Base-by-base conservation (phyloP, 1,140 invertebrate species). In the Solenopsis fugax region DNA sequence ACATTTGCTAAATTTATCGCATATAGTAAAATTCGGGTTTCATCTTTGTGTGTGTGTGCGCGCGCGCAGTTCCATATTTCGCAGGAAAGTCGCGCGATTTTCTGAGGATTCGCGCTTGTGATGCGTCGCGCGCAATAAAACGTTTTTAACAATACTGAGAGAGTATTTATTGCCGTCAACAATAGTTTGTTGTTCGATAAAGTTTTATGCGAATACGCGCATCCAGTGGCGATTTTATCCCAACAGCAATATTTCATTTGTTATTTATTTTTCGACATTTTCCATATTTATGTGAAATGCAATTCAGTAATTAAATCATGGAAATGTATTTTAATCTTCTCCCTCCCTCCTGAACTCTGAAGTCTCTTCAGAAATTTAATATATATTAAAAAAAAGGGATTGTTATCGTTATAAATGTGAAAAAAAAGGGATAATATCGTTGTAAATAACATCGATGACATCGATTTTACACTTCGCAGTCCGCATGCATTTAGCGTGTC, bases 121-220 rank as follows among this genome's bases (percentile, higher is more conserved):
- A 34, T 21, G 18, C 24, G 62, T 78, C 41, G 29, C 18, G 24
- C 60, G 60, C 58, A 21, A 71, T 45, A 45, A 50, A 81, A 81
- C 29, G 21, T 54, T 81, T 81, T 48, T 41, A 54, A 56, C 50
- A 64, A 78, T 62, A 50, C 48, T 21, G 73, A 29, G 12, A 24
- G 4, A n/a, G 37, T 81, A 81, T 81, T 81, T 71, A 56, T 81
- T 54, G 37, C 29, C 21, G 37, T 71, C 65, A 60, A 71, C 48
- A 37, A 58, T 56, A 73, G 65, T 72, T 82, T 48, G 80, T 48
- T 34, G 80, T 75, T 60, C 67, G 18, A 29, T 21, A 41, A 58
- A 60, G 67, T 81, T 81, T 81, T 54, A 75, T 58, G 41, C 34
- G 29, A 21, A 82, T 52, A 41, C 41, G 52, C 78, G 16, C 37